Conservation (phyloP, 1,140 invertebrate genomes). For the Lordiphosa clarofinis region DNA sequence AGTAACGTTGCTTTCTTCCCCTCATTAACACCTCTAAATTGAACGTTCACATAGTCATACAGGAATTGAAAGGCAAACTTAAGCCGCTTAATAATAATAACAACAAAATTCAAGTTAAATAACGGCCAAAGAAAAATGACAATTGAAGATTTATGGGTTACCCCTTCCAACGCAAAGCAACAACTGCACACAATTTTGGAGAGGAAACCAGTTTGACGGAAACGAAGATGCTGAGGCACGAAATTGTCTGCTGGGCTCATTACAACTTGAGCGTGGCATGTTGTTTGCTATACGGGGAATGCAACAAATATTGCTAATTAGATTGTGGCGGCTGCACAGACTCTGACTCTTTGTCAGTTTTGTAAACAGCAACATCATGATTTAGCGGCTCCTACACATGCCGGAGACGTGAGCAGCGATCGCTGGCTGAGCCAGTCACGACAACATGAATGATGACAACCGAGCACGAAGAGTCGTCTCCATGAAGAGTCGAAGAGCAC, state of each 20-base stretch:
- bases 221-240: conserved; percentile 54
- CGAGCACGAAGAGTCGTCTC: conserved; percentile 16
- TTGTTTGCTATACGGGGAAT: conserved; percentile 38
- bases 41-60: background rate
- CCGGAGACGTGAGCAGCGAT: conserved; percentile 37
- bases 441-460: conserved; percentile 23
- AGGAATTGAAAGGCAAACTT: conserved; percentile 23
- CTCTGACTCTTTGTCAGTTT: conserved; percentile 20
- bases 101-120: conserved; percentile 45
- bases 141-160: conserved; percentile 56
- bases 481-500: background rate
- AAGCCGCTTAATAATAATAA: conserved; percentile 16
- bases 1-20: too few relatives aligned
- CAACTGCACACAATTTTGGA: conserved; percentile 10
- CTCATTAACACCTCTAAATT: conserved; percentile 6
- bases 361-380: conserved; percentile 16
- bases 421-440: conserved; percentile 6
- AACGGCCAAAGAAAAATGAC: conserved; percentile 66
- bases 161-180: conserved; percentile 10
- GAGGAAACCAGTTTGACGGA: conserved; percentile 37
- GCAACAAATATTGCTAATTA: conserved; percentile 60
- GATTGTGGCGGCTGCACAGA: conserved; percentile 48
- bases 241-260: conserved; percentile 54
- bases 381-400: conserved; percentile 52
- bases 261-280: conserved; percentile 63